Conservation (phyloP, 64 coral and sea anemone species). For the Montipora efflorescens region DNA sequence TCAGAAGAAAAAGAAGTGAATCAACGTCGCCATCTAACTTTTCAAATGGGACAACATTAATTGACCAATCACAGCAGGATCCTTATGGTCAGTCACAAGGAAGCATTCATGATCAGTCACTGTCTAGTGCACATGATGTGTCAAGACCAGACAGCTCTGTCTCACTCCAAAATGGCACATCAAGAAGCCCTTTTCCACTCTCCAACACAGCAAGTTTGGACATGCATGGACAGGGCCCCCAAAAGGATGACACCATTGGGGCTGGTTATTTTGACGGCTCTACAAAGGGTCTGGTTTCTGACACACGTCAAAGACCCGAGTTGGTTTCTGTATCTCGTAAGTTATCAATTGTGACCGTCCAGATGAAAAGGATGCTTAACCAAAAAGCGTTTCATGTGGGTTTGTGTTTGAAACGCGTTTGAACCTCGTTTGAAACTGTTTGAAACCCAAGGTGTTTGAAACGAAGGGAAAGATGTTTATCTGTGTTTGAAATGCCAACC, state of each 20-base stretch:
- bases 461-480: no score
- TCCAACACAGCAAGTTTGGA: neutral
- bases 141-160: conserved; percentile 26
- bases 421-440: no score
- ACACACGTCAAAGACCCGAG: conserved; percentile 7
- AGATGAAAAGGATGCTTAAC: neutral
- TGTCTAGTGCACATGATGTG: neutral
- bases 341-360: neutral
- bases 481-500: no score
- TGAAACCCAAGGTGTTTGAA: no score
- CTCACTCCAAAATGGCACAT: conserved; percentile 14
- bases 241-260: neutral
- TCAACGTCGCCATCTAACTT: neutral
- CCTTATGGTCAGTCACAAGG: neutral
- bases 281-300: neutral
- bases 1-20: conserved; percentile 7
- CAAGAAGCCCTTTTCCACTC: neutral
- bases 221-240: neutral
- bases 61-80: conserved; percentile 1
- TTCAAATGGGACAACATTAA: neutral
- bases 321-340: conserved; percentile 12
- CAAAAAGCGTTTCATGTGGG: no score
- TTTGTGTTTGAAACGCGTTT: no score
- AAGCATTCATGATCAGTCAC: neutral
- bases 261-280: conserved; percentile 12